These are phyloP conservation scores for Marasmarcha lunaedactyla DNA, from an alignment of 2,888 invertebrate species.

Conservation along the genomic window DNA sequence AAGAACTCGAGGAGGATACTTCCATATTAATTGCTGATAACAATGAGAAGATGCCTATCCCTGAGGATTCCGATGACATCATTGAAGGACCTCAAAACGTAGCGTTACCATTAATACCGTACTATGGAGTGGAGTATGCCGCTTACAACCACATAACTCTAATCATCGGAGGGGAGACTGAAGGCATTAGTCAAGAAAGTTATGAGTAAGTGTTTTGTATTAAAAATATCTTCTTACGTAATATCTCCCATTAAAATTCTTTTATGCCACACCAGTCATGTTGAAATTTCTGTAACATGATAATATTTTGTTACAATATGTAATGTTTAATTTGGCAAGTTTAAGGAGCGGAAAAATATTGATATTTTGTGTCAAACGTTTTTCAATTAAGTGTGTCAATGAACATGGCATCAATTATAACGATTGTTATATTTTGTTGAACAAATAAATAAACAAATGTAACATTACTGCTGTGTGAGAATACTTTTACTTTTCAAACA, in stretches of 20 bases:
- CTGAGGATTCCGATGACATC: slow-evolving; percentile 13
- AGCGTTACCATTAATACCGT: slow-evolving; percentile 65
- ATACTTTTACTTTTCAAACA: too few species aligned
- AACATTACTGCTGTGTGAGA: too few species aligned
- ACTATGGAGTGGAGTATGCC: slow-evolving; percentile 72
- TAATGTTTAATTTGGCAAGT: too few species aligned
- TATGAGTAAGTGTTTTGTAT: slow-evolving; percentile 60
- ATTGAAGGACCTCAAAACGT: slow-evolving; percentile 27
- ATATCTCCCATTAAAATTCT: too few species aligned
- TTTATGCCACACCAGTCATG: too few species aligned
- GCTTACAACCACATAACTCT: slow-evolving; percentile 71
- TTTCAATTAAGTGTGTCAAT: too few species aligned
- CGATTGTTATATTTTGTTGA: too few species aligned
- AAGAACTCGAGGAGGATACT: slow-evolving; percentile 52
- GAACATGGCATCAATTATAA: too few species aligned
- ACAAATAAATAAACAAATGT: too few species aligned
- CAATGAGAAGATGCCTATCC: slow-evolving; percentile 35
- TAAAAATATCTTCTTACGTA: too few species aligned
- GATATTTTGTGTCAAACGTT: too few species aligned
- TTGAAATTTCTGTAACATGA: not conserved
- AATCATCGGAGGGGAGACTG: slow-evolving; percentile 90
- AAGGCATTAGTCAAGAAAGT: slow-evolving; percentile 83
- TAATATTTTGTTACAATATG: not conserved
- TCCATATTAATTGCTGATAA: slow-evolving; percentile 78
- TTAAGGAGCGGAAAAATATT: too few species aligned